Evolutionary conservation across 2,888 invertebrate species (phyloP).

Genomic region (Hypsopygia costalis): DNA sequence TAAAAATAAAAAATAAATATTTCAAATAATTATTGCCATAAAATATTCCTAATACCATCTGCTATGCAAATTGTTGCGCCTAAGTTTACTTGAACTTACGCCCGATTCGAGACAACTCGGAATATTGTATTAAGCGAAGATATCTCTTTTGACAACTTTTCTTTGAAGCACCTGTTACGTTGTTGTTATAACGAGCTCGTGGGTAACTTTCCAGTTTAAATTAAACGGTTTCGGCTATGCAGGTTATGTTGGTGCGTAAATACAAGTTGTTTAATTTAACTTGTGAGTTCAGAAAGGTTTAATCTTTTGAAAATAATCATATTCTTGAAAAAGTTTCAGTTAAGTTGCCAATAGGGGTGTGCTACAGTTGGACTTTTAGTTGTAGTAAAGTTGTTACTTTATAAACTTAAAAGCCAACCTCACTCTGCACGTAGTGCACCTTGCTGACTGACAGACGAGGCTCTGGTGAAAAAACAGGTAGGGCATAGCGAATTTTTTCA

Average conservation of each 20-base stretch:
- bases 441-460: no score
- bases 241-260: background rate
- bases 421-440: no score
- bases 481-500: no score
- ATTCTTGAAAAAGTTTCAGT: no score
- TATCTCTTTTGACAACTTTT: conserved; percentile 31
- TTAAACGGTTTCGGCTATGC: background rate
- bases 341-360: no score
- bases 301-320: background rate
- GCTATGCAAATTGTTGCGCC: conserved; percentile 31
- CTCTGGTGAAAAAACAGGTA: no score
- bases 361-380: no score
- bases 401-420: no score
- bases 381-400: no score
- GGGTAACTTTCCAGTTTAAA: background rate
- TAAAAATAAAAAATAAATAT: no score
- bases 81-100: conserved; percentile 28
- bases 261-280: background rate
- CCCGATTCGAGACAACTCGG: conserved; percentile 22
- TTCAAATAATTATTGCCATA: no score
- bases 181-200: conserved; percentile 7
- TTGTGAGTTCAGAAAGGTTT: background rate
- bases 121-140: conserved; percentile 30
- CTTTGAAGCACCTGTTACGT: conserved; percentile 33
- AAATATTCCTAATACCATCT: no score